phyloP scores from a whole-genome alignment of 2,113 vertebrate species.

The Ginglymostoma cirratum region DNA sequence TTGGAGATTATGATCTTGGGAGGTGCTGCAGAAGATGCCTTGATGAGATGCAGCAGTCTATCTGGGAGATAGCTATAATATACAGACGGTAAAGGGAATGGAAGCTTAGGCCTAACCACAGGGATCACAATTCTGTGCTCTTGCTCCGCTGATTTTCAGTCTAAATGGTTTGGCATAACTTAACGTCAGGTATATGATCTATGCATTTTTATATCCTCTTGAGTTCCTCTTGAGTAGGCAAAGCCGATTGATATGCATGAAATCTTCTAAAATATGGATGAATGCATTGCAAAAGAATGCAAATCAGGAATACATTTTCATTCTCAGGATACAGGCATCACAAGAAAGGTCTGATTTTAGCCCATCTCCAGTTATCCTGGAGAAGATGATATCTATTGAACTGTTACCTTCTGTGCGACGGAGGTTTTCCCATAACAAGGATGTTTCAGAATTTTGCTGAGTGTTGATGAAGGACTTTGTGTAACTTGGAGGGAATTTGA shows the following conservation, averaged over 20 bases:
- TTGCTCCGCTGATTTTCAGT: neutral
- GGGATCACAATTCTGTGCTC: neutral
- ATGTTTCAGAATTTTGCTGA: too few relatives aligned
- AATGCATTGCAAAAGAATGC: too few relatives aligned
- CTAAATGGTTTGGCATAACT: neutral
- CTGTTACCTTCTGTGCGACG: too few relatives aligned
- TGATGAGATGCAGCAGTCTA: neutral
- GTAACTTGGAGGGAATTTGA: too few relatives aligned
- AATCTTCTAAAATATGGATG: too few relatives aligned
- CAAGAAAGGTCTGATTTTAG: too few relatives aligned
- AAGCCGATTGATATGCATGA: neutral
- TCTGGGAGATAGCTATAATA: neutral
- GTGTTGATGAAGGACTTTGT: too few relatives aligned
- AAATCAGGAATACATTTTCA: too few relatives aligned
- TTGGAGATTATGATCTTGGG: neutral
- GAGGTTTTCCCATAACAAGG: too few relatives aligned
- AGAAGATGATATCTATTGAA: too few relatives aligned
- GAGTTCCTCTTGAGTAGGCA: neutral
- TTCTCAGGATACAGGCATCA: too few relatives aligned
- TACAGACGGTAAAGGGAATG: neutral
- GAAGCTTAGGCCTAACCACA: neutral
- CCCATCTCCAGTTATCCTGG: too few relatives aligned
- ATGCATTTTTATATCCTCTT: neutral
- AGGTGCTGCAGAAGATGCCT: neutral
- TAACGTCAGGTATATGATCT: neutral